Evolutionary conservation across 1,140 invertebrate species (phyloP).

Genomic region (Mycetomoellerius zeteki): DNA sequence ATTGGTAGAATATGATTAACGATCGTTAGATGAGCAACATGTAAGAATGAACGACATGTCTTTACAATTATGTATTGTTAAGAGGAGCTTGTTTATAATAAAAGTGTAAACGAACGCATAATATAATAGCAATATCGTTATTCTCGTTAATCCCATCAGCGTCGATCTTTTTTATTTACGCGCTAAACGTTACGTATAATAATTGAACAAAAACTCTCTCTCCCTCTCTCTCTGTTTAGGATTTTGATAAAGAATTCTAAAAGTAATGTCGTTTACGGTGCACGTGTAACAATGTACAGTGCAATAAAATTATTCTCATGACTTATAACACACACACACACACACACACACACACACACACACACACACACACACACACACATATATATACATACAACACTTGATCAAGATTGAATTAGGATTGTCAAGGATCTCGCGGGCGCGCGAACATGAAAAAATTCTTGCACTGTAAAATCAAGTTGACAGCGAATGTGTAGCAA

Average conservation of each 20-base stretch:
- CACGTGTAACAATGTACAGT: not conserved
- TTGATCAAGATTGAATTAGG: not conserved
- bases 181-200: not conserved
- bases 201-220: not conserved
- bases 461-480: not conserved
- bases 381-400: not conserved
- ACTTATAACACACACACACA: not conserved
- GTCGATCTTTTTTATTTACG: not conserved
- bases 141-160: slow-evolving; percentile 5
- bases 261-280: not conserved
- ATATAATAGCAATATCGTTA: not conserved
- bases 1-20: slow-evolving; percentile 11
- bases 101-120: slow-evolving; percentile 58
- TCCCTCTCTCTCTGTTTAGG: not conserved
- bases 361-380: not conserved
- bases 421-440: not conserved
- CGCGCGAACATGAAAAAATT: not conserved
- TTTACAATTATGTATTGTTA: slow-evolving; percentile 65
- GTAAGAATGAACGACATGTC: slow-evolving; percentile 46
- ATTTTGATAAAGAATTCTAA: not conserved
- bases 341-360: too few species aligned
- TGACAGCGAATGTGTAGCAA: not conserved
- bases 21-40: slow-evolving; percentile 37
- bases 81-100: slow-evolving; percentile 74
- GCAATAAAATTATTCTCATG: not conserved